These are phyloP conservation scores for Paramormyrops hopkinsi DNA, from an alignment of 2,797 vertebrate species.

Conservation along the genomic window DNA sequence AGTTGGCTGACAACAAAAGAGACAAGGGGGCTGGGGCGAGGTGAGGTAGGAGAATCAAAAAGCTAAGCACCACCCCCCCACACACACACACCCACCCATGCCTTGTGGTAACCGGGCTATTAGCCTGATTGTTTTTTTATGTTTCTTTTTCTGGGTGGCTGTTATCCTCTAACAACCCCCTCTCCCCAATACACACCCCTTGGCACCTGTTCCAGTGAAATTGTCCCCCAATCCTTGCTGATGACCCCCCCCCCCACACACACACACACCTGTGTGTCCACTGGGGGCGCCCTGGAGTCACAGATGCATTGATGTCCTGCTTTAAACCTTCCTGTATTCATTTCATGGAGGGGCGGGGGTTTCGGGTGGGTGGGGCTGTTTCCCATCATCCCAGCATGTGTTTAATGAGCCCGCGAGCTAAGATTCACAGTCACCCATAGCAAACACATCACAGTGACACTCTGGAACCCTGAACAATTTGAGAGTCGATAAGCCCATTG, in stretches of 20 bases:
- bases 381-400: slow-evolving; percentile 29
- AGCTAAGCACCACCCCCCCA: slow-evolving; percentile 26
- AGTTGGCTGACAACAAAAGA: slow-evolving; percentile 33
- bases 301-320: slow-evolving; percentile 27
- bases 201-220: slow-evolving; percentile 8
- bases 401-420: slow-evolving; percentile 48
- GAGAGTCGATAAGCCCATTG: slow-evolving; percentile 56
- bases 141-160: slow-evolving; percentile 23
- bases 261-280: background rate
- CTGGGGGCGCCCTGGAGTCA: slow-evolving; percentile 20
- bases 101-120: slow-evolving; percentile 21
- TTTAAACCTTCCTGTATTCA: background rate
- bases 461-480: slow-evolving; percentile 48
- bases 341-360: background rate
- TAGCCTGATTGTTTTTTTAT: slow-evolving; percentile 30
- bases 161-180: slow-evolving; percentile 23
- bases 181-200: background rate
- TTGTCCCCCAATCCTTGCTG: background rate
- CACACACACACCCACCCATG: background rate
- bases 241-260: background rate
- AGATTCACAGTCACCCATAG: slow-evolving; percentile 54
- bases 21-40: background rate
- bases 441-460: slow-evolving; percentile 53
- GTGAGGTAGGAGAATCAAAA: slow-evolving; percentile 28
- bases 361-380: background rate